phyloP scores from a whole-genome alignment of 2,888 invertebrate species.

The Cryptocephalus primarius region DNA sequence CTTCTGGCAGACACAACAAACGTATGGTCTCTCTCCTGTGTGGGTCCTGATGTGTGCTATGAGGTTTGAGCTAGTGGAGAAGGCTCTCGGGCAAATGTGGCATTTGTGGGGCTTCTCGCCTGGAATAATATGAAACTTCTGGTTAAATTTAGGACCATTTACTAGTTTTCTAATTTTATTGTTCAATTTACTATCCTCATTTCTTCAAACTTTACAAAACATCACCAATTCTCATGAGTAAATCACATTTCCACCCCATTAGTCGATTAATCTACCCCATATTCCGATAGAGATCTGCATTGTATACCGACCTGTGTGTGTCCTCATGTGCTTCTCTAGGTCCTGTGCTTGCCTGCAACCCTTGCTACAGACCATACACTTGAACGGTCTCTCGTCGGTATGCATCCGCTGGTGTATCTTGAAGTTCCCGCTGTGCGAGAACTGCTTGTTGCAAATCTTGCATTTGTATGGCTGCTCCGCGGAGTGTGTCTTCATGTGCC shows the following conservation, averaged over 20 bases:
- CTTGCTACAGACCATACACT: slow-evolving; percentile 37
- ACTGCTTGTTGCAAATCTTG: slow-evolving; percentile 35
- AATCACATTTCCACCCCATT: too few species aligned
- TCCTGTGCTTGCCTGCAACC: slow-evolving; percentile 39
- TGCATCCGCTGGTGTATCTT: slow-evolving; percentile 37
- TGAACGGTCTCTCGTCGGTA: slow-evolving; percentile 36
- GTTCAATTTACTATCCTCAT: too few species aligned
- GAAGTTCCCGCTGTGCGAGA: slow-evolving; percentile 37
- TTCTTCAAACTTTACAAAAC: too few species aligned
- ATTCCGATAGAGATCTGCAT: too few species aligned
- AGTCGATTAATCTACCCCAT: too few species aligned
- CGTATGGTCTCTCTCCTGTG: slow-evolving; percentile 38
- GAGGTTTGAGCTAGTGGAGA: slow-evolving; percentile 39
- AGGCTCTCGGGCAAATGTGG: slow-evolving; percentile 35
- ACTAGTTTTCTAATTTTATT: too few species aligned
- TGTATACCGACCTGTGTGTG: slow-evolving; percentile 33
- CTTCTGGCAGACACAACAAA: slow-evolving; percentile 38
- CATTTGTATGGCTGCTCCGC: slow-evolving; percentile 36
- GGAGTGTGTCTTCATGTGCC: slow-evolving; percentile 38
- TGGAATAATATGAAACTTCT: slow-evolving; percentile 6
- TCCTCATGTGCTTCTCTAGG: slow-evolving; percentile 38
- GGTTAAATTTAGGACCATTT: not conserved
- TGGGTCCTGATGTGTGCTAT: slow-evolving; percentile 39
- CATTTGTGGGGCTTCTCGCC: slow-evolving; percentile 39
- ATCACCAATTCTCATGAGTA: too few species aligned